Evolutionary conservation across 1,140 invertebrate genomes (phyloP), one percentile per base, ranked within the genome.

Genomic region (Neoseiulus cucumeris): DNA sequence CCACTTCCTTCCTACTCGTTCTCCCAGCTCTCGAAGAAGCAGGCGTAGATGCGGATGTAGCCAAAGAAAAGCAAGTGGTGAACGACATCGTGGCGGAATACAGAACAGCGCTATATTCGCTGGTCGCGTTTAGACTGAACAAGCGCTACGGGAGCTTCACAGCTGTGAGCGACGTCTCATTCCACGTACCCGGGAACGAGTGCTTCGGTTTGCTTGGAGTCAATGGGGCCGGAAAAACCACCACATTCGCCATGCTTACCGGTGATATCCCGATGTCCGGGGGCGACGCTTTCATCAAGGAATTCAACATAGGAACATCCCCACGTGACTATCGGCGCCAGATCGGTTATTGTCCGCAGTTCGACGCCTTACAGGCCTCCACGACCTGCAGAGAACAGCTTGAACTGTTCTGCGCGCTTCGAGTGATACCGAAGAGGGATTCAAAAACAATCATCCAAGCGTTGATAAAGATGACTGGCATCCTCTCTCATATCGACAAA

Each of bases 121-220:
- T 79, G 20, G 66, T 69, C 33, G 70, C 77, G 6, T 70, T 76
- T 64, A 74, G 76, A 68, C 72, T 79, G 9, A 74, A 74, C 6
- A 79, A 79, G 71, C 74, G 75, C 20, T 72, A 65, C 51, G 9
- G 28, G 7, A 64, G 41, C 14, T 66, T 68, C 33, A 18, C 20
- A 41, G 69, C 69, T 9, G 67, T 70, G 0, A 80, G 85, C 69
- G 80, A 85, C 70, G 72, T 89, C 0, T 83, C 80, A 72, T 80
- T 89, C 65, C 81, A 75, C 7, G 79, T 81, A n/a, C 77, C 79
- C 12, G 69, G 75, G n/a, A 77, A 77, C 7, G 72, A 75, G 66
- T 74, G 71, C 66, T 71, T 74, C 41, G 74, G 72, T n/a, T 66
- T 76, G 14, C 68, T 76, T 7, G 76, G 77, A 41, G 72, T 74